Base-by-base conservation (phyloP, 2,888 invertebrate species). In the Drosophila rellima region DNA sequence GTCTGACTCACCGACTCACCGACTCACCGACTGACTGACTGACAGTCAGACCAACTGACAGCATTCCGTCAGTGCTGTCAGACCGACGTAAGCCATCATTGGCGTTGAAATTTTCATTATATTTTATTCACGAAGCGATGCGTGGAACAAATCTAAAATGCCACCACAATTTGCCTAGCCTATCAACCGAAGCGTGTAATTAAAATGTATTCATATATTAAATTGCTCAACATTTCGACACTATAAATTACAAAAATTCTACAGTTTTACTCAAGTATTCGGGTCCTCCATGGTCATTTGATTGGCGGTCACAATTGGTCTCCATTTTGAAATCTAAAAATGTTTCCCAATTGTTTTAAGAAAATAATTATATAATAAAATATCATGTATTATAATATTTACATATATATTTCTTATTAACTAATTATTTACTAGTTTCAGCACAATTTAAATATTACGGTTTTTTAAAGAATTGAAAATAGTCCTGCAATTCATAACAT, bases 31-130 rank as follows among this genome's bases (percentile, higher is more conserved):
- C 57, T 42, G 45, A 20, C 44, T 8, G 39, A 18, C 54, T 10
- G 26, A 61, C 37, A 23, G 57, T 29, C 40, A n/a, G 50, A 23
- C 47, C 4, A 35, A 15, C 59, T 74, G 89, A 74, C 88, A 86
- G 90, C 90, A 90, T 91, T 91, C 89, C 90, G 82, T 89, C 90
- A 78, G 62, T 51, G 56, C 37, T 74, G 74, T 60, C 78, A 56
- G 69, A 48, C 13, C 59, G 59, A 48, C 60, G 75, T 77, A 71
- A 50, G 68, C 82, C 78, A 83, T 83, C 89, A 82, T 86, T 79
- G 87, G 81, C 76, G 76, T 78, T 89, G 90, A 85, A 88, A 87
- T 82, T 81, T 89, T 80, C 87, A 86, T 85, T 89, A 85, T 85
- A 87, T 90, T 90, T 87, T 80, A 89, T 89, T 77, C 80, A 87